A percentile compares a stretch with the other conserved stretches of the same genome.
These are phyloP conservation scores for Spizaetus ornatus DNA, from an alignment of 2,113 vertebrate species.

Conservation along the genomic window DNA sequence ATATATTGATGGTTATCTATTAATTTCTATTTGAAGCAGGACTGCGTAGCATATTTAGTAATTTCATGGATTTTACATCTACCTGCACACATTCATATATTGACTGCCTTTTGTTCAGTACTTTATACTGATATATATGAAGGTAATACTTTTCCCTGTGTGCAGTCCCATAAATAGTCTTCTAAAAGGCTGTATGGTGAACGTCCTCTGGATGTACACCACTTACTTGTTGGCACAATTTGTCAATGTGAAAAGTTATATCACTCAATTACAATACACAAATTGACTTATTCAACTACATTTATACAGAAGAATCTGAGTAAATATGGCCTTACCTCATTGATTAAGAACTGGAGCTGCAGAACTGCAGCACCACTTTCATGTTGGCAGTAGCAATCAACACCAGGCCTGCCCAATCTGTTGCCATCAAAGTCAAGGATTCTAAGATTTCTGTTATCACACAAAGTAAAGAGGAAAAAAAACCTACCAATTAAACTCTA, in stretches of 20 bases:
- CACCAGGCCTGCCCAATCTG: constrained; percentile 95
- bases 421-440: constrained; percentile 84
- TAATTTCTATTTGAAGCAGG: neutral
- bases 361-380: constrained; percentile 93
- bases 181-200: neutral
- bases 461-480: neutral
- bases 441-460: constrained; percentile 34
- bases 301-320: neutral
- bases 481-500: constrained; percentile 20
- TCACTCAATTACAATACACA: neutral
- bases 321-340: constrained; percentile 85
- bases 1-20: neutral
- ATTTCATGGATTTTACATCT: constrained; percentile 19
- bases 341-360: constrained; percentile 97
- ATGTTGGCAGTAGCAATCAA: constrained; percentile 95
- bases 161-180: neutral
- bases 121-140: neutral
- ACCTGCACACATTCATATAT: neutral
- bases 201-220: neutral
- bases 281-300: neutral
- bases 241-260: neutral
- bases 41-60: neutral
- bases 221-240: neutral
- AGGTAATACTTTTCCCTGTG: neutral
- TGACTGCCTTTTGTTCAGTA: neutral